Conservation (phyloP, 2,888 invertebrate genomes). For the Biston stratarius region DNA sequence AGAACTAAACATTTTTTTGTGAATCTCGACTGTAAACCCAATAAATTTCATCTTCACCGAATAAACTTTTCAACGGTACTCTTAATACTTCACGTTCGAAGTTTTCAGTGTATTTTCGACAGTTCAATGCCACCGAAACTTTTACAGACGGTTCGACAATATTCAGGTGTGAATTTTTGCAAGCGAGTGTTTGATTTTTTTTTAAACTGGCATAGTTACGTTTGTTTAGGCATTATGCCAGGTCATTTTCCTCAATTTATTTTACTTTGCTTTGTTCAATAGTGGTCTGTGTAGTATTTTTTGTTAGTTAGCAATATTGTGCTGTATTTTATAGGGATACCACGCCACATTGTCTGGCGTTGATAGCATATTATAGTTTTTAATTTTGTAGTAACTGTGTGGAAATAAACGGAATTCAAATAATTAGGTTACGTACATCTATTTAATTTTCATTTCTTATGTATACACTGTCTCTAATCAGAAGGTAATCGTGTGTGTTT, state of each 20-base stretch:
- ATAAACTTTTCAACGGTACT: slow-evolving; percentile 32
- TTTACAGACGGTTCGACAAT: slow-evolving; percentile 18
- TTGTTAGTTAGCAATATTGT: slow-evolving; percentile 26
- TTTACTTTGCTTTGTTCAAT: slow-evolving; percentile 33
- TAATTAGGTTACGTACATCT: neutral
- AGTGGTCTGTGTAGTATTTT: slow-evolving; percentile 3
- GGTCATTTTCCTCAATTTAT: slow-evolving; percentile 52
- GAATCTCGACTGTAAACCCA: slow-evolving; percentile 15
- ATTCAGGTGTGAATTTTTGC: slow-evolving; percentile 21
- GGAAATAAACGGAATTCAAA: neutral
- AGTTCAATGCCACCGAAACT: slow-evolving; percentile 39
- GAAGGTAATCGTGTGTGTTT: too few species aligned
- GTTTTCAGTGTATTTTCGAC: slow-evolving; percentile 34
- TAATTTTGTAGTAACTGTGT: neutral
- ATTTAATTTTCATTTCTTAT: too few species aligned
- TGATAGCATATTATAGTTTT: neutral
- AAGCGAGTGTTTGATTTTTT: slow-evolving; percentile 35
- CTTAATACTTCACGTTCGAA: slow-evolving; percentile 27
- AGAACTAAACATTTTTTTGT: slow-evolving; percentile 27
- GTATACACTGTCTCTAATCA: neutral
- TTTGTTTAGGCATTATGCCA: slow-evolving; percentile 57
- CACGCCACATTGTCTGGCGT: slow-evolving; percentile 16
- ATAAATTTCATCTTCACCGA: slow-evolving; percentile 18
- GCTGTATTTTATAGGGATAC: slow-evolving; percentile 25
- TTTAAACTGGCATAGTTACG: slow-evolving; percentile 51